These are phyloP conservation scores for Globia sparganii DNA, from an alignment of 2,888 invertebrate genomes.

Conservation along the genomic window DNA sequence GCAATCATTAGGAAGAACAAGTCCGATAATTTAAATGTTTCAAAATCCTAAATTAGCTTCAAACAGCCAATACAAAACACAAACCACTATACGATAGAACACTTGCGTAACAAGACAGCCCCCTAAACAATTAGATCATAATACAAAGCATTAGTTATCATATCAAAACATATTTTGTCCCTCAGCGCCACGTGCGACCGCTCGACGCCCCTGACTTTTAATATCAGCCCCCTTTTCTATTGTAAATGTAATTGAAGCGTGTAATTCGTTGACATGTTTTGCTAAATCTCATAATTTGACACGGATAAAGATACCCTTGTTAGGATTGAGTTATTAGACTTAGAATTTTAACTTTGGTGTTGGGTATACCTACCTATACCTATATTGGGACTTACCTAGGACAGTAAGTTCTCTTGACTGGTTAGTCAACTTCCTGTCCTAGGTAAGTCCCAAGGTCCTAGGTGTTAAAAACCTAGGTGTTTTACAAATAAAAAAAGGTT, in stretches of 20 bases:
- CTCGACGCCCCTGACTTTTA: conserved; percentile 62
- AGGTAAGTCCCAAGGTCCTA: too few species aligned
- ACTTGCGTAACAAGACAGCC: conserved; percentile 62
- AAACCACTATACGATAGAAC: conserved; percentile 49
- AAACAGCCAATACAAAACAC: conserved; percentile 28
- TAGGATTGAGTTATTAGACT: conserved; percentile 42
- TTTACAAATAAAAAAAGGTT: too few species aligned
- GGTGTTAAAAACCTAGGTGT: too few species aligned
- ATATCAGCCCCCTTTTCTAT: conserved; percentile 66
- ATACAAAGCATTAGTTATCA: conserved; percentile 81
- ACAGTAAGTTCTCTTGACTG: neutral
- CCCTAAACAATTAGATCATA: conserved; percentile 79
- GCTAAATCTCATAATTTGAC: conserved; percentile 88
- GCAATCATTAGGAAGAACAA: neutral
- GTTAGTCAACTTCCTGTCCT: too few species aligned
- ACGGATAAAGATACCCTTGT: conserved; percentile 73
- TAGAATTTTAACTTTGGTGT: neutral
- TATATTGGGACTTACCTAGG: neutral
- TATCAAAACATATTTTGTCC: conserved; percentile 86
- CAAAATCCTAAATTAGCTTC: neutral
- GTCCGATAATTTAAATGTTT: neutral
- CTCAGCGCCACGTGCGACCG: conserved; percentile 80
- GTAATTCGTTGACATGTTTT: conserved; percentile 88
- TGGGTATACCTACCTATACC: too few species aligned
- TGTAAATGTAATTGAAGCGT: conserved; percentile 84